Evolutionary conservation across 2,113 vertebrate genomes (phyloP), one percentile per base, ranked within the genome.

Genomic region (Haplotaxodon microlepis): DNA sequence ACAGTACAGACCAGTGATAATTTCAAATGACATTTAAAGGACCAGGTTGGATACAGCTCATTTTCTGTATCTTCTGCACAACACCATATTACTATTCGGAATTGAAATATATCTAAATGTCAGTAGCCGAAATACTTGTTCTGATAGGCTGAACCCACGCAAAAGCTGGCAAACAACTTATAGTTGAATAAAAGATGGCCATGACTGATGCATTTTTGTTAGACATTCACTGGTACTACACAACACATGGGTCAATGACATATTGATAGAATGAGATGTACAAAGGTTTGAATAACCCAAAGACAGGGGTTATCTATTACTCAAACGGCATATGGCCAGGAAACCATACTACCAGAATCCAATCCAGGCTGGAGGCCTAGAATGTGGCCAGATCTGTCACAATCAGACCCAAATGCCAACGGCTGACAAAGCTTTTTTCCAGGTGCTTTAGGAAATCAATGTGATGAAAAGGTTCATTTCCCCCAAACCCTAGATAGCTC

Each of bases 381-480:
- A 92, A 54, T 90, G 90, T 85, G 89, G 83, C 85, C 88, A 92
- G 90, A 96, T 97, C 93, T 34, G 94, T 96, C 95, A 96, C 94
- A 96, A 96, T 96, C 95, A 94, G 88, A 87, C 92, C 90, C 84
- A 96, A 95, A 95, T 94, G 94, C 92, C 95, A 95, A 86, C 12
- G 84, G 86, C 93, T 93, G 94, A 96, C 95, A 95, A 95, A 95
- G 95, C 94, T 93, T 91, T 96, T 95, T 96, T 96, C 91, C 93
- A 88, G 92, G 92, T 94, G 93, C 94, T 95, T 96, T 95, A 95
- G 93, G 93, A 96, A 96, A 96, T 96, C 95, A 94, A 95, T 93
- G 92, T 94, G 95, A 96, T 96, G 95, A 96, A 97, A 96, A 94
- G 96, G 93, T 94, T 95, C 90, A 93, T 96, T 96, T 95, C 94